phyloP scores from a whole-genome alignment of 1,140 invertebrate genomes.

The Leptoteleia sp. region DNA sequence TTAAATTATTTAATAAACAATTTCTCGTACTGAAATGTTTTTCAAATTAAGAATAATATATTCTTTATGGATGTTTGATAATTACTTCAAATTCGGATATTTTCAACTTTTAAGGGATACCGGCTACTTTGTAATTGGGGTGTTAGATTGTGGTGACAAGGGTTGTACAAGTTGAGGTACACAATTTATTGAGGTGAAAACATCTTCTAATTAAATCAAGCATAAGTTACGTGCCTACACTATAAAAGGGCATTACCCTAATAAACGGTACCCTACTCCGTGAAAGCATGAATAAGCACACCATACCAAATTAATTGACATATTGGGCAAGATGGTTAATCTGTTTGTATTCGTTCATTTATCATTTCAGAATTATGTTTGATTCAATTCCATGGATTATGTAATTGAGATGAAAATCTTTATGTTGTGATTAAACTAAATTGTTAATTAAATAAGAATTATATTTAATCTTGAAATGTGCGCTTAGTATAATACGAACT shows the following conservation, averaged over 20 bases:
- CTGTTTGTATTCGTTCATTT: conserved; percentile 22
- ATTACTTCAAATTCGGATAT: too few relatives aligned
- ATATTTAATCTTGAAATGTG: too few relatives aligned
- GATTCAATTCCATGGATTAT: conserved; percentile 10
- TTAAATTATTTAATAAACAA: too few relatives aligned
- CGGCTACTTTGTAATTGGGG: too few relatives aligned
- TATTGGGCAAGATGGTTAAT: conserved; percentile 30
- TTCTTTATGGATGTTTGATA: too few relatives aligned
- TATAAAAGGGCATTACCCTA: conserved; percentile 42
- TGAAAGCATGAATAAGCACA: conserved; percentile 19
- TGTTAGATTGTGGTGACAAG: neutral
- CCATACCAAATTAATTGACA: conserved; percentile 41
- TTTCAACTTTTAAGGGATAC: too few relatives aligned
- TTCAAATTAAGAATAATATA: too few relatives aligned
- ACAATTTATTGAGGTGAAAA: conserved; percentile 27
- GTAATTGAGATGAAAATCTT: conserved; percentile 11
- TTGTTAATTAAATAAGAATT: too few relatives aligned
- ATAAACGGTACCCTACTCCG: neutral
- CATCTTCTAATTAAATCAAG: conserved; percentile 37
- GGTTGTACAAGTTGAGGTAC: conserved; percentile 1
- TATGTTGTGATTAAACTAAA: too few relatives aligned
- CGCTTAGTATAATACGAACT: too few relatives aligned
- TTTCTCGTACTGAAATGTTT: too few relatives aligned
- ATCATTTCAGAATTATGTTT: conserved; percentile 18
- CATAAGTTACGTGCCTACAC: conserved; percentile 19